These are phyloP conservation scores for Scaptomyza reducta DNA, from an alignment of 2,888 invertebrate species.

Conservation along the genomic window DNA sequence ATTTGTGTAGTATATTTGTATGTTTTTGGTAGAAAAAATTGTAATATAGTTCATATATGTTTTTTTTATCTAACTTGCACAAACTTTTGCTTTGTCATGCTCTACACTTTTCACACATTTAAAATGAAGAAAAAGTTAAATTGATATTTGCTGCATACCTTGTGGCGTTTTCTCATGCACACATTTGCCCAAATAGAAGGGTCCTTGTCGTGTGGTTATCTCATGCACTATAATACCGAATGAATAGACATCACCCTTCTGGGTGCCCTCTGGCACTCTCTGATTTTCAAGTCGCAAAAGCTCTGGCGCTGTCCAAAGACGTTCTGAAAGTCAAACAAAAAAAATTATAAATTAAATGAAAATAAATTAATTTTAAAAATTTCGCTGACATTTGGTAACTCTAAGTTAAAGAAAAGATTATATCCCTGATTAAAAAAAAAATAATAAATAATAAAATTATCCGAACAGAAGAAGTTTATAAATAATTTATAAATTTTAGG, in stretches of 20 bases:
- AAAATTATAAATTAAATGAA: background rate
- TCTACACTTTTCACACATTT: background rate
- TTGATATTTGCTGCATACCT: constrained; percentile 85
- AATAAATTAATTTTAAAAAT: too few species aligned
- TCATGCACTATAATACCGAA: constrained; percentile 97
- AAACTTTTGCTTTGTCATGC: background rate
- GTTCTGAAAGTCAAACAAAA: constrained; percentile 86
- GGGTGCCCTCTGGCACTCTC: constrained; percentile 90
- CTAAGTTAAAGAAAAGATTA: too few species aligned
- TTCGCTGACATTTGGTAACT: too few species aligned
- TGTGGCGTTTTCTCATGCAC: constrained; percentile 88
- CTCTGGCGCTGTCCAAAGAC: constrained; percentile 97
- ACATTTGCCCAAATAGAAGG: constrained; percentile 91
- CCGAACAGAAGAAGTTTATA: too few species aligned
- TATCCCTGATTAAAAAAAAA: too few species aligned
- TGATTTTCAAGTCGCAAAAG: constrained; percentile 89
- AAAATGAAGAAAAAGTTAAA: background rate
- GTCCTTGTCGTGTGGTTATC: constrained; percentile 94
- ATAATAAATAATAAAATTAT: too few species aligned
- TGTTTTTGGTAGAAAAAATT: background rate
- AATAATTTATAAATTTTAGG: too few species aligned
- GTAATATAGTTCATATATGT: background rate
- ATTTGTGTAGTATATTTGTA: background rate
- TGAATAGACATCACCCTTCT: constrained; percentile 97
- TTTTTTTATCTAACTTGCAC: background rate